Conservation (phyloP, 1,140 invertebrate species). For the Chelonus insularis region DNA sequence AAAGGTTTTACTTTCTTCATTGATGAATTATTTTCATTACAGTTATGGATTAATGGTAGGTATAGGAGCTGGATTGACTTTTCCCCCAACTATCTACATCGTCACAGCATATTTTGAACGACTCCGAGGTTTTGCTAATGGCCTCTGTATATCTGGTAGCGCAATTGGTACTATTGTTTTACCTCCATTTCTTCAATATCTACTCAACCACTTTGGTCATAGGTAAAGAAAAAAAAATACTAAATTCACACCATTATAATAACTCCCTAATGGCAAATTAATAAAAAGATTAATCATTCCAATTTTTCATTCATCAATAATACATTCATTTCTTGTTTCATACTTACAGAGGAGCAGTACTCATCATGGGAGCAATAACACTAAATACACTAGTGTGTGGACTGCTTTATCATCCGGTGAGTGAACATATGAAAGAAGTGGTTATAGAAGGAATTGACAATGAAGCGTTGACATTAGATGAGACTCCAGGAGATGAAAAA, state of each 20-base stretch:
- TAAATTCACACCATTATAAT: too few relatives aligned
- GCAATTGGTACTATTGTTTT: constrained; percentile 80
- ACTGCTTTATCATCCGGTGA: constrained; percentile 78
- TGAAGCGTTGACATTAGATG: constrained; percentile 48
- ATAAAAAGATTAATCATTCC: too few relatives aligned
- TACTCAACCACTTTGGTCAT: constrained; percentile 75
- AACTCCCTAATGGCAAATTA: too few relatives aligned
- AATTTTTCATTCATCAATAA: too few relatives aligned
- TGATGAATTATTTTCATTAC: constrained; percentile 47
- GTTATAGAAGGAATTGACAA: constrained; percentile 61
- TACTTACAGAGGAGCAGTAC: constrained; percentile 68
- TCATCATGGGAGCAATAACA: constrained; percentile 79
- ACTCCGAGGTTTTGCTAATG: constrained; percentile 80
- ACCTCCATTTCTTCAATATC: constrained; percentile 71
- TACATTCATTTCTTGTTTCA: too few relatives aligned
- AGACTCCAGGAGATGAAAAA: constrained; percentile 20
- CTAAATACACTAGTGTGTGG: constrained; percentile 79
- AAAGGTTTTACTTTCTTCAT: too few relatives aligned
- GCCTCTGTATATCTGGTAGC: constrained; percentile 84
- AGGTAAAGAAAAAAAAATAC: constrained; percentile 62
- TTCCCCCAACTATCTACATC: constrained; percentile 85
- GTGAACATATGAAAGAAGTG: constrained; percentile 74
- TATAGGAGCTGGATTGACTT: constrained; percentile 75
- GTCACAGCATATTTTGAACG: constrained; percentile 83
- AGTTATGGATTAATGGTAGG: constrained; percentile 80